Conservation (phyloP, 2,113 vertebrate species). For the western clawed frog (Xenopus tropicalis) region UCB_Xtro_10.0 CM004447.2:2373001-2373500, state of each 20-base stretch:
- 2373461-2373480: no score
- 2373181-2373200: neutral
- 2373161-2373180: constrained; percentile 1
- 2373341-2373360: no score
- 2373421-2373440: no score
- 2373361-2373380: no score
- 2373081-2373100: neutral
- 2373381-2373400: no score
- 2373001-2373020: neutral
- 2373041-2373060: neutral
- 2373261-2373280: constrained; percentile 19
- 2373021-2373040: neutral
- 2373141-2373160: neutral
- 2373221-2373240: constrained; percentile 25
- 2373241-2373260: constrained; percentile 14
- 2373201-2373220: constrained; percentile 32
- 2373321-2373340: no score
- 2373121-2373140: neutral
- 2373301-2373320: no score
- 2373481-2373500: no score
- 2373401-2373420: no score
- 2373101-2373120: neutral
- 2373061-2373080: neutral
- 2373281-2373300: neutral
- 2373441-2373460: no score